Conservation (phyloP, 1,140 invertebrate genomes). For the Macrobrachium rosenbergii region DNA sequence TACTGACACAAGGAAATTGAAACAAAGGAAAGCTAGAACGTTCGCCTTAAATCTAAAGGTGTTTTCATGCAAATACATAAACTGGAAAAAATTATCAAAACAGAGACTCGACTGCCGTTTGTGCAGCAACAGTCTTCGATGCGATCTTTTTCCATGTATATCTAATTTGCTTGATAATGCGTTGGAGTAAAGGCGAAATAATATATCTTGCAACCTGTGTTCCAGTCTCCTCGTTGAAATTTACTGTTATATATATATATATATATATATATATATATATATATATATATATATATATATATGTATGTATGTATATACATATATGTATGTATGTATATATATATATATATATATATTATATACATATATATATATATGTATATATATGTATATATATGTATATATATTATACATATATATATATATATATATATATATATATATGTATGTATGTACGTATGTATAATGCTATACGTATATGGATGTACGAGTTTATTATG, state of each 20-base stretch:
- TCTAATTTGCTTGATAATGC: no score
- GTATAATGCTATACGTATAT: neutral
- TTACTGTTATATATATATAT: neutral
- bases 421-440: conserved; percentile 4
- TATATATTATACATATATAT: neutral
- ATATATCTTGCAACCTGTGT: no score
- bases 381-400: neutral
- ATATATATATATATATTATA: neutral
- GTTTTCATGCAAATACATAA: no score
- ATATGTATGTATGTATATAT: neutral
- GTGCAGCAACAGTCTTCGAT: no score
- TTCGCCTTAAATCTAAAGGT: no score
- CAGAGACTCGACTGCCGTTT: no score
- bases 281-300: neutral
- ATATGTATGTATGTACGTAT: neutral
- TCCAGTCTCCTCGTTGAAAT: no score
- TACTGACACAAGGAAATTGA: no score
- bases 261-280: neutral
- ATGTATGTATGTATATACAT: neutral
- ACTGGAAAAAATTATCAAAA: no score
- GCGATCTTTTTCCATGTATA: no score
- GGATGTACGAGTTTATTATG: conserved; percentile 2
- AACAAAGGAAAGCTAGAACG: no score
- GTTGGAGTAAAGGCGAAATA: no score
- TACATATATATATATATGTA: conserved; percentile 6